Evolutionary conservation across 2,888 invertebrate species (phyloP), one percentile per base, ranked within the genome.

Genomic region (Gortyna flavago): DNA sequence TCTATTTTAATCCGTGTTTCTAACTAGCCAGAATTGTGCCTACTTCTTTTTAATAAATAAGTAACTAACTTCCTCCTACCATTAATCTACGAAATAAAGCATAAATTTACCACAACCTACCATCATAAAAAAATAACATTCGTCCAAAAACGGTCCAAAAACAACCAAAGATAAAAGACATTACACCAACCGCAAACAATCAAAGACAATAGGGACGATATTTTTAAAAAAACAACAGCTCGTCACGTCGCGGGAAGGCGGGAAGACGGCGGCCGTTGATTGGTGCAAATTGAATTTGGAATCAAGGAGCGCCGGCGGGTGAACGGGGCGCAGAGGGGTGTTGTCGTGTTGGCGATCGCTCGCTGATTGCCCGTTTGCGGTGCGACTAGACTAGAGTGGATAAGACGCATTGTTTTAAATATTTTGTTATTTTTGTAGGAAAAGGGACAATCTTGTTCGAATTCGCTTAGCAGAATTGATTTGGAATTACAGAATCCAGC

Each of bases 201-300:
- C 85, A 85, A 73, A 85, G 87, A 87, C 81, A 85, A 81, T 80
- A 84, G 77, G 79, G 78, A 75, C 77, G 75, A 84, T 86, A 86
- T 88, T 87, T 81, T 66, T 72, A 90, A 88, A 74, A 87, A 88
- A 85, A 79, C 83, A 89, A 89, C 89, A 87, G 89, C 89, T 88
- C 89, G 89, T 92, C 95, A 95, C 96, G 95, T 95, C 94, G 94
- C 90, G 89, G 90, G 93, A 94, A 96, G 95, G 96, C 96, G 96
- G 96, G 95, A 96, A 96, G 96, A 96, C 96, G 94, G 92, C 93
- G 95, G 93, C 91, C 95, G 95, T 95, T 96, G 96, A 96, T 96
- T 96, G 96, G 96, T 96, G 95, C 96, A 96, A 96, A 96, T 96
- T 96, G 96, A 95, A 95, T 96, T 96, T 96, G 96, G 95, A 94